Evolutionary conservation across 2,888 invertebrate genomes (phyloP).

Genomic region (Clusia tigrina): DNA sequence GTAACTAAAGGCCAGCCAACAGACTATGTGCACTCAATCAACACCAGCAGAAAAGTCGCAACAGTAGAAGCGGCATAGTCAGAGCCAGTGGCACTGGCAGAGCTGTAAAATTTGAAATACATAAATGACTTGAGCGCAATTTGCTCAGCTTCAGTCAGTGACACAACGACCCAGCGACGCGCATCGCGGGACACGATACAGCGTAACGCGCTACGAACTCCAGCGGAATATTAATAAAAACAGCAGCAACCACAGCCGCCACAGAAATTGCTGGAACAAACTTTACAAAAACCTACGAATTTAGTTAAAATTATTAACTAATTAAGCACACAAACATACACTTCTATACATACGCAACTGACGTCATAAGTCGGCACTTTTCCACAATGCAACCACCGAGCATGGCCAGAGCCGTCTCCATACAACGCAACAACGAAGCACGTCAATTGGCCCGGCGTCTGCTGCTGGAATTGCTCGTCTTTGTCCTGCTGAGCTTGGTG

Average conservation of each 20-base stretch:
- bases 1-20: too few species aligned
- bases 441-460: conserved; percentile 40
- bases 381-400: neutral
- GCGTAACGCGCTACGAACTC: conserved; percentile 2
- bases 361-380: neutral
- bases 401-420: neutral
- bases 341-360: conserved; percentile 3
- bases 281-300: neutral
- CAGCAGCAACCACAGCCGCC: neutral
- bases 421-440: conserved; percentile 19
- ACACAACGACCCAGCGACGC: conserved; percentile 30
- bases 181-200: conserved; percentile 14
- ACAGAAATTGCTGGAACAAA: too few species aligned
- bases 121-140: conserved; percentile 29
- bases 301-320: conserved; percentile 40
- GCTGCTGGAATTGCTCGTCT: conserved; percentile 46
- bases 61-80: neutral
- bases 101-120: conserved; percentile 20
- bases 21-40: neutral
- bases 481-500: conserved; percentile 46
- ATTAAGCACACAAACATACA: conserved; percentile 49
- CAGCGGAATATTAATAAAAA: conserved; percentile 1
- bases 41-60: neutral
- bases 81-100: neutral
- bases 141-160: conserved; percentile 27